Conservation (phyloP, 2,797 vertebrate genomes). For the Melanotaenia boesemani region DNA sequence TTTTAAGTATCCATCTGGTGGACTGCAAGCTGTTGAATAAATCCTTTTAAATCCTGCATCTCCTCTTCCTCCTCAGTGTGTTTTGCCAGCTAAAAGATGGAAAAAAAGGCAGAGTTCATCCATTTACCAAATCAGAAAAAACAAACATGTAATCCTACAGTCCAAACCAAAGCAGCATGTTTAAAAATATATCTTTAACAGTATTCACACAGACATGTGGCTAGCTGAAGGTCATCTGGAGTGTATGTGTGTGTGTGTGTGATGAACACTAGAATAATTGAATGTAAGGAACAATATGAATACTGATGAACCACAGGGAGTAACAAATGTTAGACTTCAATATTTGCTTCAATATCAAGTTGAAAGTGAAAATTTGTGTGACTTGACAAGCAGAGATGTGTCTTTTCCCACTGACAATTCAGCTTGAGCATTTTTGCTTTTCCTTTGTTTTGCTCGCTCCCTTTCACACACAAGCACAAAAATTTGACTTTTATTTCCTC, state of each 20-base stretch:
- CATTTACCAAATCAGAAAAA: constrained; percentile 48
- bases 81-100: constrained; percentile 15
- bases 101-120: constrained; percentile 13
- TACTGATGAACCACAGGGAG: constrained; percentile 51
- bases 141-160: constrained; percentile 57
- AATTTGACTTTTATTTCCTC: constrained; percentile 11
- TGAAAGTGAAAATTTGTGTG: constrained; percentile 37
- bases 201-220: constrained; percentile 51
- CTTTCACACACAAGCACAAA: neutral
- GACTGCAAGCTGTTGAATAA: constrained; percentile 21
- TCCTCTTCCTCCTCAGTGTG: constrained; percentile 21
- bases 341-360: constrained; percentile 34
- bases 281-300: constrained; percentile 63
- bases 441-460: neutral
- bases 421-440: neutral
- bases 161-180: constrained; percentile 33
- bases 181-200: constrained; percentile 40
- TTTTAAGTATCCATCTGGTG: constrained; percentile 3
- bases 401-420: constrained; percentile 28
- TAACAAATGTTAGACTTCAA: constrained; percentile 44
- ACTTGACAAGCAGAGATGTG: constrained; percentile 16
- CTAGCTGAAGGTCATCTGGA: constrained; percentile 62
- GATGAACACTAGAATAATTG: constrained; percentile 44
- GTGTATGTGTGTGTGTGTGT: constrained; percentile 6
- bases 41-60: constrained; percentile 6